Evolutionary conservation across 2,797 vertebrate species (phyloP), one percentile per base, ranked within the genome.

Genomic region (Eleutherodactylus coqui): DNA sequence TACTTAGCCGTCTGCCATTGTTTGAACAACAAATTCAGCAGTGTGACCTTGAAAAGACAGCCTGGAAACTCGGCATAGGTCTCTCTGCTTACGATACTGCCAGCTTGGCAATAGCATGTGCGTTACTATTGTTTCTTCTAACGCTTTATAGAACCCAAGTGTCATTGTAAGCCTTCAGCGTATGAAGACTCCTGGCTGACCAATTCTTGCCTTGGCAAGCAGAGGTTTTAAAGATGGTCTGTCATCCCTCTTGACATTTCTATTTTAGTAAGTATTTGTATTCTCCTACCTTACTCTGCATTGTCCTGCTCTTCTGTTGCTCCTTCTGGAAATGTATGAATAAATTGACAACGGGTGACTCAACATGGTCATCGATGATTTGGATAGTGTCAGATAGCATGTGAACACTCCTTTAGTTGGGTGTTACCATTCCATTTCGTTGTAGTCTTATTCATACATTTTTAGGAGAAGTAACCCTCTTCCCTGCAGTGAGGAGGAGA

Each of bases 11-110:
- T 34, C 58, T 43, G 45, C 27, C 47, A 34, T 77, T 77, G 32
- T 86, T 43, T 19, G n/a, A 45, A 2, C 19, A 2, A 6, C 2
- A 7, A 14, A 60, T 73, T 62, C 67, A 82, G 58, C 79, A 11
- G 4, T 9, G 45, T 67, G 58, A 86, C 85, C 79, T 82, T 86
- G 79, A 29, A 36, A 67, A 34, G 43, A 24, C 77, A 49, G 69
- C 27, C 47, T 70, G 38, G 11, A 75, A 19, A 51, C 60, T 78
- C 45, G 3, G 27, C 41, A 51, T 58, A 34, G 27, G 13, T n/a
- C 55, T 29, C 49, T 27, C n/a, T 24, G 36, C 55, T 64, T 73
- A 41, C n/a, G 19, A 17, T 38, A 29, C 29, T 38, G 45, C 9
- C 53, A n/a, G 32, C 27, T 24, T 24, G 78, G 36, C 51, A 36